Evolutionary conservation across 2,888 invertebrate genomes (phyloP), one percentile per base, ranked within the genome.

Genomic region (Cheilosia urbana): DNA sequence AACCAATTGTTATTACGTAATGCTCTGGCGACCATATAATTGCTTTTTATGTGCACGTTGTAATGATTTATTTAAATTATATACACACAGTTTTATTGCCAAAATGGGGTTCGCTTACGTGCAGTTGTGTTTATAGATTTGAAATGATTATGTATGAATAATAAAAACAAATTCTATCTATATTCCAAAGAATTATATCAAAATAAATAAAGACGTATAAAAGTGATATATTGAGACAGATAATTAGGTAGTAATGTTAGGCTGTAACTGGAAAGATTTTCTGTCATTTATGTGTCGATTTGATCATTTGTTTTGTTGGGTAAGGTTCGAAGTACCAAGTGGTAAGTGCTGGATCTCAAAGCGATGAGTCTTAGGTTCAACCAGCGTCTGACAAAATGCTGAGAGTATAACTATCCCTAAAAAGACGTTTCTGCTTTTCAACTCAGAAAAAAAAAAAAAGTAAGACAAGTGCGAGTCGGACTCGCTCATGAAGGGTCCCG

Each of bases 181-280:
- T 63, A 55, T 42, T 34, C 42, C 21, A 57, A 40, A 57, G 37
- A 47, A 75, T 66, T 75, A 75, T 65, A 75, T 75, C 55, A 65
- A 27, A 6, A 6, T 27, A 27, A 75, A 65, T 75, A 75, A 65
- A 75, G 47, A 65, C 5, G 24, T 49, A 58, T 49, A 55, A 65
- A 7, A n/a, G 19, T 34, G 19, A 4, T 11, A 9, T 17, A 27
- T 24, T 49, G n/a, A 7, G 5, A n/a, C n/a, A 45, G 7, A 1
- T 45, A 45, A 15, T 3, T 9, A 40, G 13, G n/a, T n/a, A n/a
- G n/a, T n/a, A n/a, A n/a, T n/a, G n/a, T 42, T 1, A 0, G 24
- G 24, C 24, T 24, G 4, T 27, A 27, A 27, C 6, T 6, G 27
- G 27, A 6, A 27, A 27, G 27, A 1, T 6, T 27, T 27, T 6